Evolutionary conservation across 2,113 vertebrate species (phyloP).

Genomic region (Pyrgilauda ruficollis): DNA sequence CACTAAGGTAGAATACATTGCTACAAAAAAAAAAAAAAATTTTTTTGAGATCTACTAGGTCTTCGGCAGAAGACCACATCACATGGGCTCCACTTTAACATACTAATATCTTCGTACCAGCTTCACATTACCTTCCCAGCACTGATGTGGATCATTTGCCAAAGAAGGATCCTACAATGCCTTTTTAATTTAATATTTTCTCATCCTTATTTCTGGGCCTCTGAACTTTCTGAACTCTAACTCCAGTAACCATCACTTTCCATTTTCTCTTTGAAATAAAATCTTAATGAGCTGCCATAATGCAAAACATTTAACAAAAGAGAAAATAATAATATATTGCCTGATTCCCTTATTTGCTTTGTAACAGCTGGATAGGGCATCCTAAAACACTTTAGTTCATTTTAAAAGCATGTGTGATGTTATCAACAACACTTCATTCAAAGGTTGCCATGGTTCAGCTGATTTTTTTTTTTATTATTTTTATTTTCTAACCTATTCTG

Average conservation of each 20-base stretch:
- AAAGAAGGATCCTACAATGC: not conserved
- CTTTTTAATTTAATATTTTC: not conserved
- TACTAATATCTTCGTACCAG: not conserved
- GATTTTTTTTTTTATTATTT: fast-evolving
- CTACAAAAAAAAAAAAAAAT: not conserved
- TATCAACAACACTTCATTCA: not conserved
- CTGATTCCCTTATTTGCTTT: not conserved
- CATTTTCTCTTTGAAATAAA: not conserved
- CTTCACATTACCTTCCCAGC: not conserved
- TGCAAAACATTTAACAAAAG: not conserved
- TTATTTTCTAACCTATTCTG: not conserved
- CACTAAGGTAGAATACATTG: not conserved
- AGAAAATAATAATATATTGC: not conserved
- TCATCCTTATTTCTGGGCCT: not conserved
- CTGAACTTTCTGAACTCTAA: not conserved
- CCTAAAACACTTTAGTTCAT: not conserved
- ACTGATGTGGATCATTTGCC: not conserved
- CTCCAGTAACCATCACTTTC: not conserved
- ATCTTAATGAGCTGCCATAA: not conserved
- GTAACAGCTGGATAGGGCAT: not conserved
- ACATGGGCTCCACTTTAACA: not conserved
- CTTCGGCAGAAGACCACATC: not conserved
- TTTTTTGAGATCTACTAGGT: not conserved
- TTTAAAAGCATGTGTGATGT: not conserved
- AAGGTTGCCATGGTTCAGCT: not conserved